Percentiles rank a stretch among this genome's conserved stretches.
These are phyloP conservation scores for Rousettus leschenaultii DNA, from an alignment of 2,113 vertebrate genomes.

Conservation along the genomic window DNA sequence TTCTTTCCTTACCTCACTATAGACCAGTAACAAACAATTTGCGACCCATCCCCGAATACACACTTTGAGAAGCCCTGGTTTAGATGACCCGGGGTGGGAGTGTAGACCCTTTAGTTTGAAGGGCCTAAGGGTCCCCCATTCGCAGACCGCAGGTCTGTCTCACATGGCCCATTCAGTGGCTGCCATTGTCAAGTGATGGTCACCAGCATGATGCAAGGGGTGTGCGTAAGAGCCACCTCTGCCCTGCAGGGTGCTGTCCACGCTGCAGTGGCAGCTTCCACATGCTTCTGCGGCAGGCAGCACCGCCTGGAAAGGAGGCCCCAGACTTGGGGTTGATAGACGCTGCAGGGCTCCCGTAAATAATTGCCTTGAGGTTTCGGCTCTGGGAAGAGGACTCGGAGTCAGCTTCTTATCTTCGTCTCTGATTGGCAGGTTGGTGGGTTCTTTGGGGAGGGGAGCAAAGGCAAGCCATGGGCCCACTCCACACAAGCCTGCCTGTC, in stretches of 20 bases:
- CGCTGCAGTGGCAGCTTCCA: fast-evolving
- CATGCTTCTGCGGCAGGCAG: background rate
- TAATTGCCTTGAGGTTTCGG: constrained; percentile 49
- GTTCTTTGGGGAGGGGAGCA: background rate
- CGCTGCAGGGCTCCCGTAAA: background rate
- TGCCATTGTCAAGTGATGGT: too few relatives aligned
- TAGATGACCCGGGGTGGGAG: too few relatives aligned
- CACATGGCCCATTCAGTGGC: background rate
- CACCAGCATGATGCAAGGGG: fast-evolving
- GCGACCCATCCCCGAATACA: fast-evolving
- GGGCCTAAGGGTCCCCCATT: too few relatives aligned
- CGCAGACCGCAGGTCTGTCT: background rate
- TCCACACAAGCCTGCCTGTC: constrained; percentile 45
- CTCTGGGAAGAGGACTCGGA: constrained; percentile 8
- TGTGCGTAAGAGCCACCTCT: fast-evolving
- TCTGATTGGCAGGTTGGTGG: constrained; percentile 57
- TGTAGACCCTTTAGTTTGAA: too few relatives aligned
- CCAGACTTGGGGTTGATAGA: constrained; percentile 2
- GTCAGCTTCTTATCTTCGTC: constrained; percentile 53
- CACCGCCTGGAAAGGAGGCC: background rate
- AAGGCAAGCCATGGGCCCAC: constrained; percentile 16
- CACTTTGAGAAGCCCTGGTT: background rate
- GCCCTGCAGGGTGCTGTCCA: background rate
- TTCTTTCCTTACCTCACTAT: background rate
- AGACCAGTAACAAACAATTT: background rate